Base-by-base conservation (phyloP, 2,888 invertebrate species). In the Limenitis camilla region DNA sequence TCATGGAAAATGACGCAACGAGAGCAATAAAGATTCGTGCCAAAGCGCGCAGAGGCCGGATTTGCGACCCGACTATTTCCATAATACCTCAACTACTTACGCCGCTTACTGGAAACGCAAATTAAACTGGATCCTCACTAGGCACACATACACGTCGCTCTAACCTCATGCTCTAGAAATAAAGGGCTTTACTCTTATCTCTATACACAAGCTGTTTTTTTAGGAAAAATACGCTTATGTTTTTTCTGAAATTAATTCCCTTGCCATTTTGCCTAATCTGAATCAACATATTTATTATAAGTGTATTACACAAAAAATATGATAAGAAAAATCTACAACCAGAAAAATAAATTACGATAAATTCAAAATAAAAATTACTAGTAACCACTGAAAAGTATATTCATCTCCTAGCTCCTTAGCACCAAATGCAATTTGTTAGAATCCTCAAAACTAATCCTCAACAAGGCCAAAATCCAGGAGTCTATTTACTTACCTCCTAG, bases 71-170 rank as follows among this genome's bases (percentile, higher is more conserved):
- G 54, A 63, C 61, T 65, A 59, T 58, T 61, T 58, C 63, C 65
- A 66, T 71, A 70, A 71, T 69, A 62, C 67, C 62, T 67, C 64
- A 63, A 63, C 63, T 66, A 64, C 68, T 67, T 67, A 65, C 57
- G 55, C 49, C 56, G 59, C 59, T 60, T 60, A 57, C 56, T 56
- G 53, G 49, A 56, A 51, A 54, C 39, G 53, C 52, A 55, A 56
- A 58, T 58, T 59, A 55, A 61, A 61, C 58, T 51, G 45, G 52
- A 49, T 43, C 49, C 42, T 40, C 50, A 44, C 50, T 46, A 54
- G 50, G 49, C n/a, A n/a, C n/a, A n/a, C 53, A 51, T 42, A 49
- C 38, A 55, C 44, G 51, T 45, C 38, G 51, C 52, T 30, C 40
- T 51, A 29, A 45, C 33, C 52, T 47, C 38, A 27, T 42, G 49